These are phyloP conservation scores for Strigops habroptila DNA, from an alignment of 2,113 vertebrate species.

Conservation along the genomic window DNA sequence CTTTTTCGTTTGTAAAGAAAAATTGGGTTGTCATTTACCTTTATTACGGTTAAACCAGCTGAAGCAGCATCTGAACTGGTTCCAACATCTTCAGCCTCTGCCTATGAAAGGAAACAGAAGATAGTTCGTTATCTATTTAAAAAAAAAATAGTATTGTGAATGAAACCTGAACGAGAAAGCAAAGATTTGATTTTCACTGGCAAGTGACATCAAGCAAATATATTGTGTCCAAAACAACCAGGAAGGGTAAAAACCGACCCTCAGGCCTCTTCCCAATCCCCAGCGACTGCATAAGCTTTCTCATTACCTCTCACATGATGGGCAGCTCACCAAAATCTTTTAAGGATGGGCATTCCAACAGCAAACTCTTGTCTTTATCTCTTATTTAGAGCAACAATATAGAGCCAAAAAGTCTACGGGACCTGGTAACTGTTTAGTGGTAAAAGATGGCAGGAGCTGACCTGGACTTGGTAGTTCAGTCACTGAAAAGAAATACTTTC, in stretches of 20 bases:
- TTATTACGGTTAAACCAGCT: slow-evolving; percentile 51
- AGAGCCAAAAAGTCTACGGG: not conserved
- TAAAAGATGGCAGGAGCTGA: not conserved
- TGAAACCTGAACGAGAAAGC: not conserved
- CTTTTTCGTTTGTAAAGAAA: not conserved
- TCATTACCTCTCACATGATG: not conserved
- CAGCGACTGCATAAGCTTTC: not conserved
- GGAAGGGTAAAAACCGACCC: not conserved
- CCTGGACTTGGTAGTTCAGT: not conserved
- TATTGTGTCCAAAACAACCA: not conserved
- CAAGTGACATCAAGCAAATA: not conserved
- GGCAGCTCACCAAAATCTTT: not conserved
- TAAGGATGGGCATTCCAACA: not conserved
- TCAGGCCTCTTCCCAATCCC: not conserved
- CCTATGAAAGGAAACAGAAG: slow-evolving; percentile 39
- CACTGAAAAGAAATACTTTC: not conserved
- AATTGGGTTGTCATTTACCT: slow-evolving; percentile 44
- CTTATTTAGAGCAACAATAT: not conserved
- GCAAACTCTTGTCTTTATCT: not conserved
- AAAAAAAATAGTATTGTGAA: not conserved
- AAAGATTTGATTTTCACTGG: not conserved
- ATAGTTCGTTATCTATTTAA: not conserved
- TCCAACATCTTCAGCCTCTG: slow-evolving; percentile 61
- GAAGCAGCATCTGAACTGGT: slow-evolving; percentile 61
- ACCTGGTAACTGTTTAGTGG: not conserved